A percentile compares a stretch with the other conserved stretches of the same genome.
phyloP scores from a whole-genome alignment of 2,888 invertebrate genomes.

The Rhimphoctona megacephalus region DNA sequence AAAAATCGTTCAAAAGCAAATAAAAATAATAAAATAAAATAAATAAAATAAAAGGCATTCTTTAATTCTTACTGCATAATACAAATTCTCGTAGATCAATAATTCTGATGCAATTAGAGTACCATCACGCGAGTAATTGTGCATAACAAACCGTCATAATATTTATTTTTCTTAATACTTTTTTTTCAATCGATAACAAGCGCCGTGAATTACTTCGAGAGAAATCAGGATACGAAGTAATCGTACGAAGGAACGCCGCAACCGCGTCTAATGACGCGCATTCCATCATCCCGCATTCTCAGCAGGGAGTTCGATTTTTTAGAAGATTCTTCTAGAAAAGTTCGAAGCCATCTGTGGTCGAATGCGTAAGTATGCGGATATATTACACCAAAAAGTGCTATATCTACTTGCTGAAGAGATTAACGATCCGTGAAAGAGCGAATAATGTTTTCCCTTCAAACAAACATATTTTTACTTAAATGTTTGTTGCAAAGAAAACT shows the following conservation, averaged over 20 bases:
- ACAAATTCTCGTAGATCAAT: too few relatives aligned
- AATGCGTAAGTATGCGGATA: conserved; percentile 28
- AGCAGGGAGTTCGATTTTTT: conserved; percentile 30
- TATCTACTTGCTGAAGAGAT: conserved; percentile 16
- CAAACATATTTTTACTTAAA: neutral
- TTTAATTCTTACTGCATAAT: too few relatives aligned
- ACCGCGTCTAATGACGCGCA: conserved; percentile 65
- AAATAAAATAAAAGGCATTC: too few relatives aligned
- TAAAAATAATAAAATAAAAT: neutral
- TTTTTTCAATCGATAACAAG: conserved; percentile 4
- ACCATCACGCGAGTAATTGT: neutral
- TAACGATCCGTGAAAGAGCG: conserved; percentile 34
- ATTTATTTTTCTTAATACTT: neutral
- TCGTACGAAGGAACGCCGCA: conserved; percentile 46
- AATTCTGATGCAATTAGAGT: neutral
- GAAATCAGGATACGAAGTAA: conserved; percentile 53
- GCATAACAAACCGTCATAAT: neutral
- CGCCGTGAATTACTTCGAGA: conserved; percentile 42
- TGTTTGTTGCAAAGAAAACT: neutral
- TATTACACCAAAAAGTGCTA: conserved; percentile 17
- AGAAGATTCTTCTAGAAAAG: conserved; percentile 54
- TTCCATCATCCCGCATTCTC: conserved; percentile 59
- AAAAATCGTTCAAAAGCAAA: neutral
- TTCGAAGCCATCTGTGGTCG: conserved; percentile 41
- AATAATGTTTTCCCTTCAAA: neutral